Percentiles rank a stretch among this genome's conserved stretches.
Evolutionary conservation across 2,797 vertebrate genomes (phyloP).

Genomic region (Acanthurus leucopareius): DNA sequence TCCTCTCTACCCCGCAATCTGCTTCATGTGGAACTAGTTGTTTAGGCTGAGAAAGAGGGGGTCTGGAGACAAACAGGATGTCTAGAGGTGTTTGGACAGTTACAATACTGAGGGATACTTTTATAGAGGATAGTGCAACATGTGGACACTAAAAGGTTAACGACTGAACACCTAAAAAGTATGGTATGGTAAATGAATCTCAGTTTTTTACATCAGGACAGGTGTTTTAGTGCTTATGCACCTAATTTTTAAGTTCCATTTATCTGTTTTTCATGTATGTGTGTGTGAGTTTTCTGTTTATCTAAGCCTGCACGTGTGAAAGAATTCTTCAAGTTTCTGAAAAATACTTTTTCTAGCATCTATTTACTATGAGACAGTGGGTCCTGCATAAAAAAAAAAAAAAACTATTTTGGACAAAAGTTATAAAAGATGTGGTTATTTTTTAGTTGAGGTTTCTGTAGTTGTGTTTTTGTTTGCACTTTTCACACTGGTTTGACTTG

Average conservation of each 20-base stretch:
- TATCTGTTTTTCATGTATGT: conserved; percentile 18
- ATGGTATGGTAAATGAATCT: background rate
- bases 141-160: conserved; percentile 23
- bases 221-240: conserved; percentile 16
- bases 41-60: conserved; percentile 77
- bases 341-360: too few species aligned
- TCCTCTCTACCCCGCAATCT: conserved; percentile 79
- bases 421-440: background rate
- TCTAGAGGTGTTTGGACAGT: conserved; percentile 80
- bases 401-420: too few species aligned
- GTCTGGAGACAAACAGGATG: conserved; percentile 84
- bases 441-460: background rate
- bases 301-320: too few species aligned
- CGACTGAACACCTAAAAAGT: conserved; percentile 5
- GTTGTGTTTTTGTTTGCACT: background rate
- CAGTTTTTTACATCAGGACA: conserved; percentile 15
- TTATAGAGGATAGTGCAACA: conserved; percentile 25
- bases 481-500: background rate
- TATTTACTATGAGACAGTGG: too few species aligned
- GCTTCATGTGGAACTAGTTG: conserved; percentile 83
- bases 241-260: too few species aligned
- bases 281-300: background rate
- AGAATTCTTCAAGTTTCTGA: too few species aligned
- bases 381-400: too few species aligned
- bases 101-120: conserved; percentile 43